phyloP scores from a whole-genome alignment of 2,888 invertebrate species.

The Agrochola litura region DNA sequence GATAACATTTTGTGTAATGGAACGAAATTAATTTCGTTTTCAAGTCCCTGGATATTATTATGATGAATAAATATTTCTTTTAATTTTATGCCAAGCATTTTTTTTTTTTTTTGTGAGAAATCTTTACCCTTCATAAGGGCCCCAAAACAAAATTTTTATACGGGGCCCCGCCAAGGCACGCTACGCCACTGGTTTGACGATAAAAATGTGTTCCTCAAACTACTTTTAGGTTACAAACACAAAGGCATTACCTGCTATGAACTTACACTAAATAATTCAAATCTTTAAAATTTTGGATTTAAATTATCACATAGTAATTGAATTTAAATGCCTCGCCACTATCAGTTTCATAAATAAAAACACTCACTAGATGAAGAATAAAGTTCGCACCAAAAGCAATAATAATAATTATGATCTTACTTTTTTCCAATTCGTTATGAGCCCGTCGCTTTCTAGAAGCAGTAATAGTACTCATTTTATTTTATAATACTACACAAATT shows the following conservation, averaged over 20 bases:
- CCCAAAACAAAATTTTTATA: too few relatives aligned
- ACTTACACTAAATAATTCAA: too few relatives aligned
- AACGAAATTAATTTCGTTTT: too few relatives aligned
- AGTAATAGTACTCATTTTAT: slow-evolving; percentile 39
- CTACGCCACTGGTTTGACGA: not conserved
- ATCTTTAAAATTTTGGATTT: not conserved
- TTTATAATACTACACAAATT: not conserved
- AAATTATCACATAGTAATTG: not conserved
- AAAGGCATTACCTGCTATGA: not conserved
- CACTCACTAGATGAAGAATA: not conserved
- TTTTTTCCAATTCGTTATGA: slow-evolving; percentile 44
- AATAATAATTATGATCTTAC: slow-evolving; percentile 53
- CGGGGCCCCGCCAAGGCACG: too few relatives aligned
- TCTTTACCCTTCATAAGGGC: too few relatives aligned
- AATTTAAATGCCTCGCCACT: not conserved
- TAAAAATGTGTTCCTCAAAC: slow-evolving; percentile 3
- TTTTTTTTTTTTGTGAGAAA: too few relatives aligned
- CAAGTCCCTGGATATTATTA: too few relatives aligned
- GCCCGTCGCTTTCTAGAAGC: slow-evolving; percentile 68
- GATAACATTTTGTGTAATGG: too few relatives aligned
- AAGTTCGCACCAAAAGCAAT: not conserved
- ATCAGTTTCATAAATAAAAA: not conserved
- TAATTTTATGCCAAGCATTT: too few relatives aligned
- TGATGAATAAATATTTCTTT: too few relatives aligned
- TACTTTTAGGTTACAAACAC: slow-evolving; percentile 21